Base-by-base conservation (phyloP, 2,888 invertebrate genomes). In the Thalpophila matura region DNA sequence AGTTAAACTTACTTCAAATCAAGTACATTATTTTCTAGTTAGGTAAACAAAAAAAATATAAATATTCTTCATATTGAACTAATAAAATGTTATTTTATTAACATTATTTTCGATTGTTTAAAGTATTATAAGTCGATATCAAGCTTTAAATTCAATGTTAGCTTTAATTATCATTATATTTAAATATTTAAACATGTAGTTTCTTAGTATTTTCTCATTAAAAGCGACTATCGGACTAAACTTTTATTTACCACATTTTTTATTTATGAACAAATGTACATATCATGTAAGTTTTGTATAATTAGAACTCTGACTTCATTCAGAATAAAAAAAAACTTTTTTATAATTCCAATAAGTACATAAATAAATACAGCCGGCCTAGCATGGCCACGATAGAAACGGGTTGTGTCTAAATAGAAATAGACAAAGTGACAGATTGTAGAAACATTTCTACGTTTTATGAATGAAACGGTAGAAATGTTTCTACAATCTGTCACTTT, bases 141-240 rank as follows among this genome's bases (percentile, higher is more conserved):
- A 93, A 94, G 94, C 94, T 95, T 95, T 95, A 95, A 95, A 94
- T 93, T 94, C 86, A 90, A 92, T 91, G 86, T 94, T 94, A 95
- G 94, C 94, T 95, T 95, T 95, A 95, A 94, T 94, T 92, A 92
- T 86, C 69, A 79, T 84, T 91, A 89, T 90, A 88, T 82, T 82
- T 87, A 86, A 86, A 58, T 86, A 88, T 87, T 87, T 84, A 85
- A 85, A 77, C 50, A 58, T 61, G 57, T 79, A 81, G 43, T 62
- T 54, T n/a, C n/a, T 57, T 70, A 83, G 74, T 61, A 71, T 74
- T 64, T 67, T 45, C 69, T 68, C 46, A 65, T 72, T 63, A 26
- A 65, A 71, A 73, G 57, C 56, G 38, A 67, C 38, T 45, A 68
- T 67, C 54, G 43, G 46, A 68, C 65, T 33, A 70, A 42, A 10